A percentile compares a stretch with the other conserved stretches of the same genome.
These are phyloP conservation scores for Fringilla coelebs DNA, from an alignment of 2,797 vertebrate species.

Conservation along the genomic window DNA sequence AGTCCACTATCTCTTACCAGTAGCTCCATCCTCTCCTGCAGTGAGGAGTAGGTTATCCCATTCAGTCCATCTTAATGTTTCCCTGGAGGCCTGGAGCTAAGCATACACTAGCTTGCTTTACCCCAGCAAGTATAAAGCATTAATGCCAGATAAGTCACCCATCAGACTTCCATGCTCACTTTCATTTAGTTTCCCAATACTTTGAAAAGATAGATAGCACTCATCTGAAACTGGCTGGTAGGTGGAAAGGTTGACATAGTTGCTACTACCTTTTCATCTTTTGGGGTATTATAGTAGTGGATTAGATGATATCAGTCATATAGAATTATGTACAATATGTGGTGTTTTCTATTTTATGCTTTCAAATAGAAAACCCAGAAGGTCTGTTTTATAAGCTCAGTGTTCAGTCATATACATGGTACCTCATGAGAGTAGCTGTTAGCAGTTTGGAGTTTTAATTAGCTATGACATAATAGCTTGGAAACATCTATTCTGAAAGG, in stretches of 20 bases:
- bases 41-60: background rate
- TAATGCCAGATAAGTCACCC: background rate
- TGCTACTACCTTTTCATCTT: slow-evolving; percentile 13
- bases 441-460: background rate
- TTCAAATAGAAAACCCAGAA: background rate
- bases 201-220: background rate
- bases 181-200: background rate
- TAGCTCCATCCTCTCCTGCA: background rate
- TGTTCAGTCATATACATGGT: background rate
- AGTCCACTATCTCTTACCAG: background rate
- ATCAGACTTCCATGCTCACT: background rate
- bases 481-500: background rate
- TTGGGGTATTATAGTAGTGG: background rate
- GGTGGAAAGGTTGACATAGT: background rate
- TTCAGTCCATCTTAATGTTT: background rate
- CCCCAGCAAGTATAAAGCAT: background rate
- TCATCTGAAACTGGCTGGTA: background rate
- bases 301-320: background rate
- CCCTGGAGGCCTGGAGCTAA: background rate
- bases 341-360: background rate
- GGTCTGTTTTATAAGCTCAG: background rate
- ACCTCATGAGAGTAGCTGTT: background rate
- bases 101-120: background rate
- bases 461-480: background rate
- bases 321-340: background rate